Conservation (phyloP, 2,113 vertebrate genomes). For the Cyprinodon brontotheroides region DNA sequence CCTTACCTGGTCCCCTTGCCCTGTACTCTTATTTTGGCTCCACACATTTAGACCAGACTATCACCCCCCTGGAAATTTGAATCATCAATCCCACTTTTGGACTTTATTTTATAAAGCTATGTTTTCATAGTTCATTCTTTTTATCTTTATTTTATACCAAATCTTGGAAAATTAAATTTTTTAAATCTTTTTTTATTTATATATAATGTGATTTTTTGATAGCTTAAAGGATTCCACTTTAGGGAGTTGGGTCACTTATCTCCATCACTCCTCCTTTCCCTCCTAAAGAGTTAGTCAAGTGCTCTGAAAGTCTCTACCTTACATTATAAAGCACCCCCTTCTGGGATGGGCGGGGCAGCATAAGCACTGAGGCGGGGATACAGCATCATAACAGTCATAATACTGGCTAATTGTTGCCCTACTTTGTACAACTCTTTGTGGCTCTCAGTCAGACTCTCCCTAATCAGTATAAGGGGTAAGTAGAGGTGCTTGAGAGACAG, state of each 20-base stretch:
- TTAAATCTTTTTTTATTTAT: background rate
- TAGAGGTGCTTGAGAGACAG: slow-evolving; percentile 30
- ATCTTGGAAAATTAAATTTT: slow-evolving; percentile 3
- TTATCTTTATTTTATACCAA: background rate
- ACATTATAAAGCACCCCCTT: slow-evolving; percentile 72
- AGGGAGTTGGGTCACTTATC: slow-evolving; percentile 19
- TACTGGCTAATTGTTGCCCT: slow-evolving; percentile 71
- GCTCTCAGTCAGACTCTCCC: slow-evolving; percentile 46
- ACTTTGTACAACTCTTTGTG: slow-evolving; percentile 55
- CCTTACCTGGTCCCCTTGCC: slow-evolving; percentile 72
- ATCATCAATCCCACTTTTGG: background rate
- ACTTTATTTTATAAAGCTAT: background rate
- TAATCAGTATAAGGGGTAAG: slow-evolving; percentile 44
- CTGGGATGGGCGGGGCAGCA: slow-evolving; percentile 60
- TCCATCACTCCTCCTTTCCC: slow-evolving; percentile 39
- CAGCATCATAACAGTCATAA: slow-evolving; percentile 50
- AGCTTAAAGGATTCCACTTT: slow-evolving; percentile 18
- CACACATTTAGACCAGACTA: slow-evolving; percentile 9
- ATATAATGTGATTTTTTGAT: slow-evolving; percentile 16
- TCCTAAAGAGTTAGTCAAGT: slow-evolving; percentile 73
- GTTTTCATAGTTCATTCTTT: slow-evolving; percentile 5
- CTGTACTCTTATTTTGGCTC: slow-evolving; percentile 40
- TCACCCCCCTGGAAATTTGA: slow-evolving; percentile 7
- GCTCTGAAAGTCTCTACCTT: slow-evolving; percentile 70
- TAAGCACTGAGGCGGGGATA: slow-evolving; percentile 59